A percentile compares a stretch with the other conserved stretches of the same genome.
Conservation (phyloP, 35 echinoderm and acorn worm species). For the Stichopus chloronotus region DNA sequence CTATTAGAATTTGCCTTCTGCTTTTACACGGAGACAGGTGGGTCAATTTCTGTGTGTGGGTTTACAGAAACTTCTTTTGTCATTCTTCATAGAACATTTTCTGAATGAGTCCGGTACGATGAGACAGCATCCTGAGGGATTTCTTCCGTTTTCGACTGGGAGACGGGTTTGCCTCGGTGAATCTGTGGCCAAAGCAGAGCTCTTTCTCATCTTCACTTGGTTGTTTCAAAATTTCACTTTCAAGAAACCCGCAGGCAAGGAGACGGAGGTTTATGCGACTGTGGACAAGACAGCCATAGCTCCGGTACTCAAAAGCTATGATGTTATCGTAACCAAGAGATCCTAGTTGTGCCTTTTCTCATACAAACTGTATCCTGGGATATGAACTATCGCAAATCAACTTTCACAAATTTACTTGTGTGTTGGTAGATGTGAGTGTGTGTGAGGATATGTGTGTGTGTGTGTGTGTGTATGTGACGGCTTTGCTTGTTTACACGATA, state of each 20-base stretch:
- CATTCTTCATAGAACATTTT: constrained; percentile 63
- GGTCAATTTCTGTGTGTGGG: too few relatives aligned
- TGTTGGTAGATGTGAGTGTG: too few relatives aligned
- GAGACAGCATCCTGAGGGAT: constrained; percentile 51
- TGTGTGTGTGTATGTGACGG: too few relatives aligned
- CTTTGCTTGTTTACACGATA: too few relatives aligned
- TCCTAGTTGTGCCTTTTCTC: background rate
- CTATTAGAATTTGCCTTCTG: too few relatives aligned
- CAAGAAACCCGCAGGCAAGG: constrained; percentile 54
- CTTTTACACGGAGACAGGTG: too few relatives aligned
- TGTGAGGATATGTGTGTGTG: too few relatives aligned
- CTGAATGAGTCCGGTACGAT: constrained; percentile 56
- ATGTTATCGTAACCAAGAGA: constrained; percentile 41
- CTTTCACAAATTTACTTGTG: too few relatives aligned
- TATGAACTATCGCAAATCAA: too few relatives aligned
- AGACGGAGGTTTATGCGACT: constrained; percentile 29
- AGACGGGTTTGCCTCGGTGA: constrained; percentile 78
- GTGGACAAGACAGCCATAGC: background rate
- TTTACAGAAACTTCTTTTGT: too few relatives aligned
- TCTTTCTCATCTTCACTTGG: constrained; percentile 78
- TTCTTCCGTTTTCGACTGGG: constrained; percentile 71
- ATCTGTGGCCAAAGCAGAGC: constrained; percentile 72
- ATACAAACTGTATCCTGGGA: too few relatives aligned
- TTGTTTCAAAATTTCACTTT: constrained; percentile 69
- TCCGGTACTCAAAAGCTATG: constrained; percentile 23